Evolutionary conservation across 2,113 vertebrate species (phyloP).

Genomic region (Elgaria multicarinata): DNA sequence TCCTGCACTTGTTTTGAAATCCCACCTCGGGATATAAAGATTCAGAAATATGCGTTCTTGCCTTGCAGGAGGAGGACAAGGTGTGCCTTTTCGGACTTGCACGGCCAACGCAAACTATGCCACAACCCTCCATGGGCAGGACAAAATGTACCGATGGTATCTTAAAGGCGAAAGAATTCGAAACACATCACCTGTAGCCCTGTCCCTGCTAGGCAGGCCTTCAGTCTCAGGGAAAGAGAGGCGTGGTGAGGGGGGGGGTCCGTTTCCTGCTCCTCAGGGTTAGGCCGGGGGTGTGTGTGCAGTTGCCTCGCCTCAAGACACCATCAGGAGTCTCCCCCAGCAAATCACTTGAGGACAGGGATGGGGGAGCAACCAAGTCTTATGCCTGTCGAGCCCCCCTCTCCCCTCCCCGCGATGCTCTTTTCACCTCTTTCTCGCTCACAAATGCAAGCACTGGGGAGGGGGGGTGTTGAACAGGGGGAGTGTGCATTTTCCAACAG

Average conservation of each 20-base stretch:
- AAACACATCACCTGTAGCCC: background rate
- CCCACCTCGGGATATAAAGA: conserved; percentile 48
- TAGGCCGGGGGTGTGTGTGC: too few species aligned
- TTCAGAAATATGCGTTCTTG: conserved; percentile 55
- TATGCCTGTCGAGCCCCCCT: too few species aligned
- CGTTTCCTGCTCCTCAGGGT: too few species aligned
- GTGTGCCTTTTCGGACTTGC: conserved; percentile 55
- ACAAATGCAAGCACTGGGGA: too few species aligned
- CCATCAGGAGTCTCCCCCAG: too few species aligned
- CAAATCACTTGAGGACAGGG: too few species aligned
- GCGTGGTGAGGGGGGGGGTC: background rate
- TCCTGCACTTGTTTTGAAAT: too few species aligned
- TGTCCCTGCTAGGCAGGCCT: background rate
- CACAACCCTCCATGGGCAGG: conserved; percentile 41
- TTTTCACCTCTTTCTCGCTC: too few species aligned
- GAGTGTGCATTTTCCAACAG: too few species aligned
- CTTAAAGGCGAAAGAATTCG: conserved; percentile 62
- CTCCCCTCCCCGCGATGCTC: too few species aligned
- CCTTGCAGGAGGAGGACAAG: conserved; percentile 61
- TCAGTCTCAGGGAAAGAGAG: conserved; percentile 9
- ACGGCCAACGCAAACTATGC: conserved; percentile 59
- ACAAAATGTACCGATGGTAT: conserved; percentile 60
- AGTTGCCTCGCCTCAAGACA: background rate
- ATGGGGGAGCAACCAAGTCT: too few species aligned
- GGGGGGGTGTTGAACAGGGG: too few species aligned